Conservation (phyloP, 2,888 invertebrate genomes). For the Bellardia pandia region DNA sequence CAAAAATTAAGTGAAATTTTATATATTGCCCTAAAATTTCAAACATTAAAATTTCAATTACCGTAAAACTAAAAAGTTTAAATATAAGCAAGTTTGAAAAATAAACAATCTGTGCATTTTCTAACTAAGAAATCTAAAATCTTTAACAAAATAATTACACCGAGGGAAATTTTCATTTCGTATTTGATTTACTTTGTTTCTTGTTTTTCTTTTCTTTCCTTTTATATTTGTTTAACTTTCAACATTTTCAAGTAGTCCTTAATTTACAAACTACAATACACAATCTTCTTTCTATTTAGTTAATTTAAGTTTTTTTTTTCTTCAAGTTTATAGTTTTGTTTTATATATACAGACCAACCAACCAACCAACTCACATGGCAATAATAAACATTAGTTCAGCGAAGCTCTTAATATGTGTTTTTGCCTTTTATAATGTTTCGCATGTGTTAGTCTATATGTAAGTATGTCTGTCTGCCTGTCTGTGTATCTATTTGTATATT, state of each 20-base stretch:
- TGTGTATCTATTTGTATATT: slow-evolving; percentile 25
- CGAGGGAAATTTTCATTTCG: slow-evolving; percentile 6
- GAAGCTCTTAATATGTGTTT: slow-evolving; percentile 58
- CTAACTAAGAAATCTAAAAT: slow-evolving; percentile 12
- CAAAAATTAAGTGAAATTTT: not conserved
- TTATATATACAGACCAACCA: slow-evolving; percentile 24
- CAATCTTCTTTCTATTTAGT: slow-evolving; percentile 60
- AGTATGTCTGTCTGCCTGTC: slow-evolving; percentile 16
- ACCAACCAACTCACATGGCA: slow-evolving; percentile 47
- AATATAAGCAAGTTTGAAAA: slow-evolving; percentile 26
- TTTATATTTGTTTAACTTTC: slow-evolving; percentile 60
- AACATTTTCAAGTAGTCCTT: slow-evolving; percentile 64
- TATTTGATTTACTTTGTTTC: slow-evolving; percentile 48
- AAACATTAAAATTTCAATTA: slow-evolving; percentile 37
- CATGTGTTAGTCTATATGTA: slow-evolving; percentile 25
- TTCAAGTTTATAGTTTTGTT: slow-evolving; percentile 13
- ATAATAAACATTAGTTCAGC: slow-evolving; percentile 62
- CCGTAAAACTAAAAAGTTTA: not conserved
- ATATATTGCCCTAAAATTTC: not conserved
- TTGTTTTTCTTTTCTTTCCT: slow-evolving; percentile 21
- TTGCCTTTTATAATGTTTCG: slow-evolving; percentile 29
- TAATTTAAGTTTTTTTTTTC: slow-evolving; percentile 57
- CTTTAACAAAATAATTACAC: slow-evolving; percentile 19
- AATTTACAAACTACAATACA: slow-evolving; percentile 65
- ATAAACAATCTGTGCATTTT: slow-evolving; percentile 15